Conservation (phyloP, 2,888 invertebrate species). For the Oeneis ivallda region DNA sequence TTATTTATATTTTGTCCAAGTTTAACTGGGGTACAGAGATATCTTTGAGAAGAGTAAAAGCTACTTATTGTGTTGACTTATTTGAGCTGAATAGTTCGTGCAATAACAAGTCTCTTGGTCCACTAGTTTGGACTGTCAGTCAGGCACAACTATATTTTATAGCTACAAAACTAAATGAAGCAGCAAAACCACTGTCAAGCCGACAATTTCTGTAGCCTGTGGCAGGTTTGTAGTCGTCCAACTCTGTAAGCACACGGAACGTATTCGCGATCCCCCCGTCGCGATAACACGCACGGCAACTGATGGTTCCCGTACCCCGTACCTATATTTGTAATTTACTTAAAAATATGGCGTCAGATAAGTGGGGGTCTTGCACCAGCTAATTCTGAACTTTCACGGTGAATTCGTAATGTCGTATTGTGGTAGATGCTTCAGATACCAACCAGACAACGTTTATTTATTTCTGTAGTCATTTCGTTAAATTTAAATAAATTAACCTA, state of each 20-base stretch:
- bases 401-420: constrained; percentile 40
- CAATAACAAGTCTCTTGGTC: no score
- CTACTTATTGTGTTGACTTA: no score
- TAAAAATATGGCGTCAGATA: constrained; percentile 77
- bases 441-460: neutral
- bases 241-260: constrained; percentile 54
- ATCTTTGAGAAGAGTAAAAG: no score
- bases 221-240: constrained; percentile 39
- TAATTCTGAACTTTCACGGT: constrained; percentile 44
- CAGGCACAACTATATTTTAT: no score
- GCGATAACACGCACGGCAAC: constrained; percentile 77
- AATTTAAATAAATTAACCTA: no score
- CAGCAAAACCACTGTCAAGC: neutral
- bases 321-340: constrained; percentile 81
- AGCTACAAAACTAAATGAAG: no score
- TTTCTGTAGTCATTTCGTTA: constrained; percentile 14
- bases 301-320: constrained; percentile 64
- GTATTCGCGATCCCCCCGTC: constrained; percentile 71
- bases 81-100: no score
- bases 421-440: constrained; percentile 28
- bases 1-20: no score
- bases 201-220: constrained; percentile 42
- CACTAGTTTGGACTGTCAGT: neutral
- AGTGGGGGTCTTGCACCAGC: constrained; percentile 59
- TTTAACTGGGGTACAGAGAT: no score